Base-by-base conservation (phyloP, 2,113 vertebrate species). In the Melanocharis versteri region DNA sequence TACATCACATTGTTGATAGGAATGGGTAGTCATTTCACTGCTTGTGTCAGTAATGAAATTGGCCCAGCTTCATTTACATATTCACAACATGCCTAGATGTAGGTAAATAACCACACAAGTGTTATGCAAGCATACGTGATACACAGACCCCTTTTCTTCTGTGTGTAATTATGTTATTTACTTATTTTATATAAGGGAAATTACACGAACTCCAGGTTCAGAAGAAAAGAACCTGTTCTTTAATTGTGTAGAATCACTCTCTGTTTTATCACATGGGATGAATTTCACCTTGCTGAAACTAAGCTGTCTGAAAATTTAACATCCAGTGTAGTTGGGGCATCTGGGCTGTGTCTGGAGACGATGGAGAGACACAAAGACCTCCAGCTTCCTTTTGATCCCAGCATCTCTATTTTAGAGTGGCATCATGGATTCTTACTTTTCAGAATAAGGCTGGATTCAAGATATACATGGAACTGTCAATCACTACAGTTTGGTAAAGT, bases 351-450 rank as follows among this genome's bases (percentile, higher is more conserved):
- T 9, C n/a, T 53, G 72, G 31, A 44, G 37, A 17, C 16, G 26
- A 57, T 22, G 39, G 61, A 82, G 47, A 45, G 8, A 7, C 44
- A 60, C 15, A n/a, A 26, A 78, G 39, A 35, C 17, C 42, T 87
- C 45, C 47, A 47, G 19, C 9, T 51, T 44, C 48, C 2, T 5
- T 75, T 68, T 78, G 53, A 76, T 68, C 39, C 51, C 57, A 71
- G 13, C 9, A 50, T 20, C 51, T 18, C 13, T 50, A 0, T 18
- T 47, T 64, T 27, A 50, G 11, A 5, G 40, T 23, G 33, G 17
- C n/a, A 15, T 21, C 4, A 8, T 3, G 20, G 47, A 9, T 48
- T 83, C 0, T 0, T 31, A 4, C 26, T 58, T 66, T 18, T 8
- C 24, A 85, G 48, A 56, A 7, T 16, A n/a, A 10, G 19, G 6